Conservation (phyloP, 2,797 vertebrate genomes). For the Phrynocephalus guinanensis region DNA sequence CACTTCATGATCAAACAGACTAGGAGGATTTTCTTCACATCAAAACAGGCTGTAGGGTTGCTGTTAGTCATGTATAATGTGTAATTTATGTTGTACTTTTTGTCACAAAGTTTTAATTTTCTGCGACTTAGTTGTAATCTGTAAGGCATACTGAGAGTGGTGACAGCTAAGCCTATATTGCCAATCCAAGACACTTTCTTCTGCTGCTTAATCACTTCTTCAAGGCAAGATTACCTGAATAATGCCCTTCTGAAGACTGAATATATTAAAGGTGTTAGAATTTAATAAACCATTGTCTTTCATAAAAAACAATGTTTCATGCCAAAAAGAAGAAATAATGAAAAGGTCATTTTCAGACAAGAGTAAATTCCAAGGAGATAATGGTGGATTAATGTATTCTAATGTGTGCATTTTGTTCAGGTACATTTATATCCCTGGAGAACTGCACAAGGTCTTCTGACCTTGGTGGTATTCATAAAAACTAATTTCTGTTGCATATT, state of each 20-base stretch:
- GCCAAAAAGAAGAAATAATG: conserved; percentile 3
- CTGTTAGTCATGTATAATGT: neutral
- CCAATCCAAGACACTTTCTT: neutral
- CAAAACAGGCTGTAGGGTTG: neutral
- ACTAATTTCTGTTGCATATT: neutral
- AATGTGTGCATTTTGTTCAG: neutral
- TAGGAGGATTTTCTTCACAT: neutral
- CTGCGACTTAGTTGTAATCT: conserved; percentile 18
- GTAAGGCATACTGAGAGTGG: neutral
- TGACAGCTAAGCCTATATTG: conserved; percentile 35
- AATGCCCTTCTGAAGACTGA: conserved; percentile 23
- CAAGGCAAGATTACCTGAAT: neutral
- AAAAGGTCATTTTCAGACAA: conserved; percentile 25
- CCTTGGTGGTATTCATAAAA: conserved; percentile 2
- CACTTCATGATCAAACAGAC: neutral
- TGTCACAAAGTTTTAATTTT: conserved; percentile 17
- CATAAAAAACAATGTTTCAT: conserved; percentile 12
- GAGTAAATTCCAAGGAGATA: conserved; percentile 5
- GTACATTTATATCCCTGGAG: conserved; percentile 7
- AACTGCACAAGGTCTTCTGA: neutral
- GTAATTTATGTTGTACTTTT: neutral
- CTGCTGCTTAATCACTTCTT: conserved; percentile 38
- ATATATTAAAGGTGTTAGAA: conserved; percentile 26
- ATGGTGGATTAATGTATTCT: neutral
- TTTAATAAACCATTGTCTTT: conserved; percentile 15